Evolutionary conservation across 2,797 vertebrate species (phyloP).

Genomic region (Hylomyscus alleni): DNA sequence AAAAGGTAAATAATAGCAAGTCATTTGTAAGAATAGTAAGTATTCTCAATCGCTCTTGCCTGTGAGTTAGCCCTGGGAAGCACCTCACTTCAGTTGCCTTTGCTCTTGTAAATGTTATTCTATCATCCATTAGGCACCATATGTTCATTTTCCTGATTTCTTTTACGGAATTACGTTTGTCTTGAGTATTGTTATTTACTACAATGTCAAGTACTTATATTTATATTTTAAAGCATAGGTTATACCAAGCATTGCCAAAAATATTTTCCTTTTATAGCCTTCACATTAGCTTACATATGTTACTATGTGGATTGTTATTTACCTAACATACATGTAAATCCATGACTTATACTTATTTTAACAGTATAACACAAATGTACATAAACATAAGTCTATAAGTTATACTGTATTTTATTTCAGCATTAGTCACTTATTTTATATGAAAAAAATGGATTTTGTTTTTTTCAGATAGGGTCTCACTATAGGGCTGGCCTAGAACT

Average conservation of each 20-base stretch:
- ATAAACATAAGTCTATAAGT: neutral
- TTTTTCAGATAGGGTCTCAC: neutral
- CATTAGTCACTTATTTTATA: neutral
- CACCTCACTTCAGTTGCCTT: neutral
- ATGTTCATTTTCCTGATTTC: neutral
- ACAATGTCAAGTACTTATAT: neutral
- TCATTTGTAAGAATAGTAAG: neutral
- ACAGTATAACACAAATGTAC: neutral
- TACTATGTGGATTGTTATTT: constrained; percentile 41
- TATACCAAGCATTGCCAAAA: neutral
- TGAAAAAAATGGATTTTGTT: constrained; percentile 39
- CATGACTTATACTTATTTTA: neutral
- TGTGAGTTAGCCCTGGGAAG: neutral
- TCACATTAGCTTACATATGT: neutral
- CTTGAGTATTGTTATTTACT: neutral
- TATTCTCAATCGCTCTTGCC: neutral
- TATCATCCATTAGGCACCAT: too few species aligned
- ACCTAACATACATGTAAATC: neutral
- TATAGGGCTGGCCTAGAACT: neutral
- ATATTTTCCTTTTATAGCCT: neutral
- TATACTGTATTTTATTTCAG: constrained; percentile 43
- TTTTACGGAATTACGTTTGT: neutral
- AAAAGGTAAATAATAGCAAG: neutral
- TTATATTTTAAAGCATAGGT: neutral
- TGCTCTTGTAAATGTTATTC: neutral